Evolutionary conservation across 2,888 invertebrate genomes (phyloP), one percentile per base, ranked within the genome.

Genomic region (Nudaria mundana): DNA sequence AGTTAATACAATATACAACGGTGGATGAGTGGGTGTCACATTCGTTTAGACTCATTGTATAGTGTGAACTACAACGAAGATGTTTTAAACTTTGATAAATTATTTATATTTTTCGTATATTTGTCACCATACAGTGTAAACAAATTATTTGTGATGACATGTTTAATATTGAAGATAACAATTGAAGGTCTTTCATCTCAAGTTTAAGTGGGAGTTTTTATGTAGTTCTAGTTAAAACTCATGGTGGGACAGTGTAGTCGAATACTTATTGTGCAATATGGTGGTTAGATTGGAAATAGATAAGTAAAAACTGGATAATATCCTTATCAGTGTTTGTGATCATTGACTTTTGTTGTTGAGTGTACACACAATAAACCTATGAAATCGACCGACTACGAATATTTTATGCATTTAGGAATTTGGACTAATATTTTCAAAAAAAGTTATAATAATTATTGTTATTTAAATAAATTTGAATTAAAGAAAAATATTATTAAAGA

Each of bases 11-110:
- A 20, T 5, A 34, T 28, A 37, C 53, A 52, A 61, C 48, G 48
- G 43, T 56, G 43, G 49, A 37, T 55, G 54, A 62, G 47, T 60
- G 44, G 44, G 32, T 42, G 29, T 24, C 24, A 44, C 50, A 30
- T 38, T 46, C 30, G 23, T 11, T 35, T 40, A 40, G 15, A 33
- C 25, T 40, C 14, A 30, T 34, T 34, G 15, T 16, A 14, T 30
- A 2, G 18, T 15, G n/a, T 11, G n/a, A n/a, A n/a, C n/a, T n/a
- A n/a, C n/a, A n/a, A n/a, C n/a, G n/a, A n/a, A n/a, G n/a, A n/a
- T n/a, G 23, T 25, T 31, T 23, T 34, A 18, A 25, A 37, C 31
- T 34, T 35, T 35, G 35, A 43, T 31, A 43, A 18, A 33, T 7
- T 5, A 22, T 14, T 31, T 10, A 20, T 22, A 11, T 20, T 34